These are phyloP conservation scores for Nanger granti DNA, from an alignment of 2,113 vertebrate genomes.

Conservation along the genomic window DNA sequence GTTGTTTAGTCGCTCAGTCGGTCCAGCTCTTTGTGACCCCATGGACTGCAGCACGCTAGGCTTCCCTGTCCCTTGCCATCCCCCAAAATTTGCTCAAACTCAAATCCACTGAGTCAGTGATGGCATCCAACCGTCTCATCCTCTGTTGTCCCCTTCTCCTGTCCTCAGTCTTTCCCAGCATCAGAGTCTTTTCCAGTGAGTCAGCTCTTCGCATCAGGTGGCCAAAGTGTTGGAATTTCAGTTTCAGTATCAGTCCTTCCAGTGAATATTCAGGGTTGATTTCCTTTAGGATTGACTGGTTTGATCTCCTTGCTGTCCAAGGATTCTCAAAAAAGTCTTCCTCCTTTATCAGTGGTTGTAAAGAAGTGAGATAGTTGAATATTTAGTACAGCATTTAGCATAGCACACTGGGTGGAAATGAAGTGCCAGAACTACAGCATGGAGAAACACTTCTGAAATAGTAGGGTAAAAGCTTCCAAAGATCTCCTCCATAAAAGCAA, in stretches of 20 bases:
- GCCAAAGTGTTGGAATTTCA: not conserved
- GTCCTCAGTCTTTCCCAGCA: not conserved
- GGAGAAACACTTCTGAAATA: not conserved
- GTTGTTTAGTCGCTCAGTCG: not conserved
- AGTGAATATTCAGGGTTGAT: not conserved
- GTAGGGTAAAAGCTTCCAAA: not conserved
- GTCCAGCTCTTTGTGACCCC: not conserved
- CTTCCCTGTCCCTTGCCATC: not conserved
- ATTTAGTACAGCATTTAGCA: not conserved
- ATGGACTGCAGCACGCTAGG: not conserved
- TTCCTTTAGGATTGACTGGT: not conserved
- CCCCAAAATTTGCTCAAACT: not conserved
- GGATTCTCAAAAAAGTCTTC: not conserved
- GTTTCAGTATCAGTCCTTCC: not conserved
- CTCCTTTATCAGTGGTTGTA: not conserved
- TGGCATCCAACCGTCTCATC: not conserved
- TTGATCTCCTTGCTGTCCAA: not conserved
- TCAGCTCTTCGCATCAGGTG: not conserved
- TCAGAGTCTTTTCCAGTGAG: not conserved
- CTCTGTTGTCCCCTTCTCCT: not conserved
- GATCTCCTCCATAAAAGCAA: not conserved
- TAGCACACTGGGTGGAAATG: not conserved
- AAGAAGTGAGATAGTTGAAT: not conserved
- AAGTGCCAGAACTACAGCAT: not conserved
- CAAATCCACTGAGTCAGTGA: not conserved